Evolutionary conservation across 2,113 vertebrate species (phyloP), one percentile per base, ranked within the genome.

Genomic region (Tonatia bakeri): DNA sequence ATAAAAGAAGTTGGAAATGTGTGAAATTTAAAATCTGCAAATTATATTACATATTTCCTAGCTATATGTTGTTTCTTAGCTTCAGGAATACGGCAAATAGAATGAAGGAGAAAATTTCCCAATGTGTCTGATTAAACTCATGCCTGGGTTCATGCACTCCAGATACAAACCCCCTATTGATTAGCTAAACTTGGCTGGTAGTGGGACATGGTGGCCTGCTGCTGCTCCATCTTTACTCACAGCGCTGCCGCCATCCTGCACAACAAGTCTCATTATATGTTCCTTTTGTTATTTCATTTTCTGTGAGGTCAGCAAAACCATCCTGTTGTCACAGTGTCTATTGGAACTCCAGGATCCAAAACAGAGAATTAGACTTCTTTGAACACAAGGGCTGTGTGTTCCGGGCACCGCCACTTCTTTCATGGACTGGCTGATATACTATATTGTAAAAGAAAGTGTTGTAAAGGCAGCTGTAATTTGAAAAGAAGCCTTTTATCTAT

Each of bases 251-350:
- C 81, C n/a, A 82, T 92, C 84, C 43, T 33, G 14, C 36, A 85
- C 65, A 90, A 94, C 36, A 82, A 59, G 26, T 82, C 77, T 96
- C 80, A 92, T 96, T 77, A 69, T 77, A 69, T 94, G 94, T 95
- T 70, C 28, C 76, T 90, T 96, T 92, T 91, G 43, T 96, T 95
- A 80, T 47, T 95, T 94, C 95, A 59, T 95, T 97, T 96, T 86
- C 94, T 95, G 22, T 95, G 82, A 95, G 73, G 94, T 97, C 85
- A 95, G 90, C 95, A 96, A 96, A 97, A 95, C 70, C 77, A 94
- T 64, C 69, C 77, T 56, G 59, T 96, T 97, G 84, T 96, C 87
- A 96, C 87, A 64, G 54, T 90, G 70, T 59, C 50, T 83, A 36
- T 82, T 94, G 50, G 61, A 95, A 94, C 80, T 87, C 87, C 40